Percentiles rank a stretch among this genome's conserved stretches.
Evolutionary conservation across 2,797 vertebrate genomes (phyloP).

Genomic region (Chanos chanos): DNA sequence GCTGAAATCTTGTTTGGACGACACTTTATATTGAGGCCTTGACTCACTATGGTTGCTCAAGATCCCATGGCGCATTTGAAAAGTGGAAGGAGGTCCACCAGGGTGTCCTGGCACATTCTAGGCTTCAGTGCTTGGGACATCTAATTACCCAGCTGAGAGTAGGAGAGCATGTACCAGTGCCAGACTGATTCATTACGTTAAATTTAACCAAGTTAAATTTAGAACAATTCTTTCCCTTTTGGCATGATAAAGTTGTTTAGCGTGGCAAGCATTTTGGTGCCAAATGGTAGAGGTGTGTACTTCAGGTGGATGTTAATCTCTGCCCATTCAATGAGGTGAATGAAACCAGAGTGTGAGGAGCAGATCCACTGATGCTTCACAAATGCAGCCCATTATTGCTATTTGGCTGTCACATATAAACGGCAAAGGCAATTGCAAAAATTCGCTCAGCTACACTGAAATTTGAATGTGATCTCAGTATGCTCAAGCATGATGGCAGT

Average conservation of each 20-base stretch:
- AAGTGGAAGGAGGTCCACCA: conserved; percentile 10
- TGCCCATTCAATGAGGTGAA: not conserved
- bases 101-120: conserved; percentile 21
- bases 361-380: conserved; percentile 12
- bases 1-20: conserved; percentile 6
- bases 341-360: conserved; percentile 3
- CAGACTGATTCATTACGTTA: conserved; percentile 22
- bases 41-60: conserved; percentile 27
- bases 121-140: not conserved
- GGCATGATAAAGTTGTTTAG: not conserved
- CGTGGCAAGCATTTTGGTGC: conserved; percentile 6
- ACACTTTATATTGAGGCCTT: conserved; percentile 23
- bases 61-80: conserved; percentile 28
- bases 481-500: too few species aligned
- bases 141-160: conserved; percentile 28
- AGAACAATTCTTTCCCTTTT: not conserved
- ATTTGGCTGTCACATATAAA: conserved; percentile 4
- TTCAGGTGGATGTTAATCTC: conserved; percentile 26
- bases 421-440: too few species aligned
- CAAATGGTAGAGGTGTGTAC: conserved; percentile 14
- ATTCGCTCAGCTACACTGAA: too few species aligned
- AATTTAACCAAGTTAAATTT: conserved; percentile 19
- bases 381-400: not conserved
- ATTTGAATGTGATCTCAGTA: too few species aligned
- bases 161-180: not conserved